Evolutionary conservation across 2,113 vertebrate species (phyloP), one percentile per base, ranked within the genome.

Genomic region (Psophia crepitans): DNA sequence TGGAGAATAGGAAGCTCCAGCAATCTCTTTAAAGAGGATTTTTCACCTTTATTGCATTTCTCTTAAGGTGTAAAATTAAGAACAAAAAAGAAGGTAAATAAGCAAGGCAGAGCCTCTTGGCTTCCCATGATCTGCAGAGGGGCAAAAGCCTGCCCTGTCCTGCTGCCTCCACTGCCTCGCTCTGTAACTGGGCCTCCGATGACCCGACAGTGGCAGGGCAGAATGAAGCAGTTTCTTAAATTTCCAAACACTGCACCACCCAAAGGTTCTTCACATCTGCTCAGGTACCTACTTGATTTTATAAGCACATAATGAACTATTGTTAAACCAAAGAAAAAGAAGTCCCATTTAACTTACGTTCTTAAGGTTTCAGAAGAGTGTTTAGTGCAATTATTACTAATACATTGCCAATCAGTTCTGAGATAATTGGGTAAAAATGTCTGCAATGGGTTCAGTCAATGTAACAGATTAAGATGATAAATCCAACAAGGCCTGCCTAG

Each of bases 391-490:
- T 96, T 75, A 89, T 96, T 95, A 48, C 89, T 95, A 89, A 81
- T 93, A 73, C 41, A 11, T 39, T 94, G 48, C 66, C 77, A 87
- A 57, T 93, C 33, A 46, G 39, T 80, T 79, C 37, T 39, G 44
- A 76, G 61, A 19, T 48, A 85, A 68, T 12, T 96, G 85, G 80
- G 44, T 95, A 68, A 89, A 94, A 96, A 30, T 66, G 86, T 61
- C 84, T 83, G 58, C 22, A 63, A 9, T 73, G 61, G 84, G 95
- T 97, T 96, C 71, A 86, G 63, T 56, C 82, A 87, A 20, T 71
- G 87, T 44, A 96, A 88, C 73, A 63, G 82, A 91, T 94, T 76
- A 92, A 90, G 85, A 87, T 84, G 93, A 96, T 95, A 96, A 96
- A 94, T 96, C 51, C 94, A 92, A 89, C n/a, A 87, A 95, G 83